Conservation (phyloP, 2,113 vertebrate species). For the Dasyurus viverrinus region DNA sequence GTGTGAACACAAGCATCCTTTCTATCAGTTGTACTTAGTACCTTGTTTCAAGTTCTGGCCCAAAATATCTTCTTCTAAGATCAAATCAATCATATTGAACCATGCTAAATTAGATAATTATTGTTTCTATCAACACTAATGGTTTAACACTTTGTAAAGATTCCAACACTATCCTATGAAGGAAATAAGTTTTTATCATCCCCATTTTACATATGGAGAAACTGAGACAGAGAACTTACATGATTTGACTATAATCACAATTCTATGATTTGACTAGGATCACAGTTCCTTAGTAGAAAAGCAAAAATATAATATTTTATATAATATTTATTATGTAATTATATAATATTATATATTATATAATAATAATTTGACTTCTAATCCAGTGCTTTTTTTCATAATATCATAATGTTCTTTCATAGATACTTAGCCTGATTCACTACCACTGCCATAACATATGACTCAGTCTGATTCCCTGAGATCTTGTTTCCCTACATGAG, state of each 20-base stretch:
- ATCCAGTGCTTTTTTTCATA: neutral
- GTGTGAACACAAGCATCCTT: no score
- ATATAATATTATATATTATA: no score
- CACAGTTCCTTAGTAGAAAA: neutral
- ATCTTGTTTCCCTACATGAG: neutral
- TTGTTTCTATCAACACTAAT: no score
- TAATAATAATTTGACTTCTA: neutral
- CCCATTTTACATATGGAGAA: neutral
- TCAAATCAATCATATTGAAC: no score
- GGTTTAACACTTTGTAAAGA: no score
- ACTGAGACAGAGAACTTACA: neutral
- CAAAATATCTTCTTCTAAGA: no score
- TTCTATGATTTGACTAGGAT: no score
- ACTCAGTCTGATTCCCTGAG: neutral
- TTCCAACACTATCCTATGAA: no score
- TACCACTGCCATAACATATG: neutral
- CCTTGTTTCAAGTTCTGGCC: no score
- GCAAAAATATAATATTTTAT: neutral
- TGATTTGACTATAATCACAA: neutral
- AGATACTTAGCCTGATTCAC: neutral
- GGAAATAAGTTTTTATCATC: neutral
- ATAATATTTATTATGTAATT: no score
- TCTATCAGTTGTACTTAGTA: no score
- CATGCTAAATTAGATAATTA: no score
- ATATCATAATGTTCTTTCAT: neutral